phyloP scores from a whole-genome alignment of 2,888 invertebrate species.

The Erynnis tages region DNA sequence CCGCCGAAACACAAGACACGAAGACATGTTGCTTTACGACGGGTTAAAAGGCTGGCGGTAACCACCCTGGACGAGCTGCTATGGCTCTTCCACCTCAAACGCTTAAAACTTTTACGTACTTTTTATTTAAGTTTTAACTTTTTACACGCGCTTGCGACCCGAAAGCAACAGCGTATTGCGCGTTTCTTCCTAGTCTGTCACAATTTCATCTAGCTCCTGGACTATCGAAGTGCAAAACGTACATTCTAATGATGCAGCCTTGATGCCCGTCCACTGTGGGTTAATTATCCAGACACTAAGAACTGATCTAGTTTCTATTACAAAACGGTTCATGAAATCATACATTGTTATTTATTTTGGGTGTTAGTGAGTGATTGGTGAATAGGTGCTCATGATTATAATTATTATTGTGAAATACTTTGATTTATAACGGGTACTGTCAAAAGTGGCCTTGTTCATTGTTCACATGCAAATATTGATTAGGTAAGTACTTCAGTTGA shows the following conservation, averaged over 20 bases:
- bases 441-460: not conserved
- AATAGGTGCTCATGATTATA: constrained; percentile 9
- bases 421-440: constrained; percentile 5
- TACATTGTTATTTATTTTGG: constrained; percentile 16
- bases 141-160: too few species aligned
- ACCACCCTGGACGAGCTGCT: too few species aligned
- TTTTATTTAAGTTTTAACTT: too few species aligned
- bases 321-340: constrained; percentile 9
- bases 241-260: constrained; percentile 32
- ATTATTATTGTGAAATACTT: constrained; percentile 7
- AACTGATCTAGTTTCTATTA: constrained; percentile 13
- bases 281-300: constrained; percentile 29
- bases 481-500: too few species aligned
- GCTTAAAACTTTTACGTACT: too few species aligned
- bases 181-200: too few species aligned
- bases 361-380: constrained; percentile 13
- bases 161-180: too few species aligned
- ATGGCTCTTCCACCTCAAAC: too few species aligned
- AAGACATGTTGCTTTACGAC: too few species aligned
- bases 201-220: not conserved
- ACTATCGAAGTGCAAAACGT: constrained; percentile 6
- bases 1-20: too few species aligned
- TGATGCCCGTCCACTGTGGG: constrained; percentile 25
- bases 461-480: not conserved
- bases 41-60: too few species aligned